Conservation (phyloP, 2,888 invertebrate genomes). For the Standfussiana lucernea region DNA sequence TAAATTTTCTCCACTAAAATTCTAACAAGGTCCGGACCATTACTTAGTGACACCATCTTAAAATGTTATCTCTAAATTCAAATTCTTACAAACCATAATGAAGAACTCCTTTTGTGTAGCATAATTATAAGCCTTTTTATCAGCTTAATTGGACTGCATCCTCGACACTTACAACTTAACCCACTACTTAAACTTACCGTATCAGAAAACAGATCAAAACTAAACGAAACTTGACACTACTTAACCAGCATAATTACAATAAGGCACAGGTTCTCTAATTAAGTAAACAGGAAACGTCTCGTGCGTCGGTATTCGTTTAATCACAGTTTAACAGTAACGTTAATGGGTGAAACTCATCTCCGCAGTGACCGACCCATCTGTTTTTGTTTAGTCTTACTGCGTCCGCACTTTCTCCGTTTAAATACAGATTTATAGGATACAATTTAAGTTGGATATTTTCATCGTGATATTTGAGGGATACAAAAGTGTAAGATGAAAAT, state of each 20-base stretch:
- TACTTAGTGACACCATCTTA: background rate
- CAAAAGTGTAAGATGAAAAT: no score
- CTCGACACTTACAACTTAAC: background rate
- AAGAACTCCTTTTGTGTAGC: background rate
- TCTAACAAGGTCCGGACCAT: background rate
- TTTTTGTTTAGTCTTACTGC: conserved; percentile 66
- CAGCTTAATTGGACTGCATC: background rate
- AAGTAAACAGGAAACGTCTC: conserved; percentile 81
- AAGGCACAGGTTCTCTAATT: conserved; percentile 65
- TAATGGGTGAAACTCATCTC: conserved; percentile 87
- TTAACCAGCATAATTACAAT: conserved; percentile 59
- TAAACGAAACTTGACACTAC: conserved; percentile 32
- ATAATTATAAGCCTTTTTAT: background rate
- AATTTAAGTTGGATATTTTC: conserved; percentile 36
- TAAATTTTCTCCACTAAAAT: background rate
- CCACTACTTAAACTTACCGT: background rate
- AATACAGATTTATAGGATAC: conserved; percentile 58
- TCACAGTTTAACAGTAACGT: conserved; percentile 75
- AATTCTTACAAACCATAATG: background rate
- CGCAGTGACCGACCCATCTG: conserved; percentile 65
- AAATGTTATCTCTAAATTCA: background rate
- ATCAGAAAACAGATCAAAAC: conserved; percentile 35
- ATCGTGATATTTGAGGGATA: background rate
- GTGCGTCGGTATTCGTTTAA: conserved; percentile 82
- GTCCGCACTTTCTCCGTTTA: conserved; percentile 72